Base-by-base conservation (phyloP, 1,140 invertebrate genomes). In the Drosophila tristis region DNA sequence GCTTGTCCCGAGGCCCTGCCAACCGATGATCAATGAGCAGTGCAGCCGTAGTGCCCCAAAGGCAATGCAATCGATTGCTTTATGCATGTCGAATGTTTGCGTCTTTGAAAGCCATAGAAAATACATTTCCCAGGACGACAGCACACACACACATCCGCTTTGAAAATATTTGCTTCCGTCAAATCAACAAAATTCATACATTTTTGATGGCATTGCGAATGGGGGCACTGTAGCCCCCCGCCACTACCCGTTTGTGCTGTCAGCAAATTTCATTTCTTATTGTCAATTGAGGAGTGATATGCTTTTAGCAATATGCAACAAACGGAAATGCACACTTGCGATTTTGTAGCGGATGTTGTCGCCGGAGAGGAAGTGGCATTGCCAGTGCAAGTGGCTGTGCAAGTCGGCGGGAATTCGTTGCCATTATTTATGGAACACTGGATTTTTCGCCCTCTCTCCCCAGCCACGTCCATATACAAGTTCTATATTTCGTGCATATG, bases 181-280 rank as follows among this genome's bases (percentile, higher is more conserved):
- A 82, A 84, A 82, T 82, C 80, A 82, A 82, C 80, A 82, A 82
- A 82, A 82, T 82, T 74, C 79, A 82, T 82, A 78, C 74, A 82
- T 78, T 78, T 82, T 82, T 82, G 80, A 82, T 82, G 80, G 63
- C 63, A 70, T 61, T 64, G 64, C 79, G 74, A 80, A 80, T 72
- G 78, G 47, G 56, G 2, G 71, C 73, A 65, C 65, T 58, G 65
- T 77, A 50, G 63, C 66, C 35, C 47, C 20, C 20, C 20, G 20
- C 9, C 16, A 23, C 31, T 43, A 26, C 26, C 39, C 29, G 51
- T 44, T 26, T 61, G 47, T 72, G 72, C 60, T 65, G 57, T 58
- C 72, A 80, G 78, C 61, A 73, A 65, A 78, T 72, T 55, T 66
- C 61, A 78, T 78, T 78, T 78, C 76, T 74, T 79, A 78, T 78